phyloP scores from a whole-genome alignment of 2,797 vertebrate genomes.

The Halcyon smyrnensis region DNA sequence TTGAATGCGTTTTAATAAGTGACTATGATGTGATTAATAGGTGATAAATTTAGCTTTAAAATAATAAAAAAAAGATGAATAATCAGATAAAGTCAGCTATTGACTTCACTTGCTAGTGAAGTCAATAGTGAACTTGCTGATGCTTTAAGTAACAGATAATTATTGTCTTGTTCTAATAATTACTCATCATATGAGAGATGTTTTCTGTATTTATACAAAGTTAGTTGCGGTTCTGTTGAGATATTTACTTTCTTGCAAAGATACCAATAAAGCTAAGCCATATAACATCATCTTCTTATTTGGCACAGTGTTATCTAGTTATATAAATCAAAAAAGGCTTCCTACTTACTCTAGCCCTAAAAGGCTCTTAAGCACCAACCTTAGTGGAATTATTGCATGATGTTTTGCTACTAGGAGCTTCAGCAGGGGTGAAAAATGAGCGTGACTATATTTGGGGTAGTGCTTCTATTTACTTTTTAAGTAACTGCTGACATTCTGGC shows the following conservation, averaged over 20 bases:
- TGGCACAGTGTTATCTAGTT: rapidly evolving
- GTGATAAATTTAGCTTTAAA: background rate
- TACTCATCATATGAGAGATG: background rate
- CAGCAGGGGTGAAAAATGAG: background rate
- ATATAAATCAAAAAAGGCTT: background rate
- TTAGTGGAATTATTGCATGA: background rate
- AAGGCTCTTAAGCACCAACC: background rate
- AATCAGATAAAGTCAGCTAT: background rate
- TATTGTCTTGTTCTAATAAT: background rate
- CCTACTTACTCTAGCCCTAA: background rate
- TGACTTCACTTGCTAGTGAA: background rate
- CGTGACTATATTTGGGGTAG: background rate
- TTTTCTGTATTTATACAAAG: background rate
- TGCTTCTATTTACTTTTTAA: background rate
- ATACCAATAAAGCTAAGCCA: background rate
- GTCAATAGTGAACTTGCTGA: background rate
- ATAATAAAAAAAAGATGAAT: constrained; percentile 17
- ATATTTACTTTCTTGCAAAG: background rate
- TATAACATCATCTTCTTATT: background rate
- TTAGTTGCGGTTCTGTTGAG: background rate
- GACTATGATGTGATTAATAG: background rate
- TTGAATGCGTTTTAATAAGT: background rate
- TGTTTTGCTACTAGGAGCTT: background rate
- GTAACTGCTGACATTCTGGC: background rate
- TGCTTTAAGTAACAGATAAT: background rate